These are phyloP conservation scores for Pangasianodon gigas DNA, from an alignment of 2,113 vertebrate species.

Conservation along the genomic window DNA sequence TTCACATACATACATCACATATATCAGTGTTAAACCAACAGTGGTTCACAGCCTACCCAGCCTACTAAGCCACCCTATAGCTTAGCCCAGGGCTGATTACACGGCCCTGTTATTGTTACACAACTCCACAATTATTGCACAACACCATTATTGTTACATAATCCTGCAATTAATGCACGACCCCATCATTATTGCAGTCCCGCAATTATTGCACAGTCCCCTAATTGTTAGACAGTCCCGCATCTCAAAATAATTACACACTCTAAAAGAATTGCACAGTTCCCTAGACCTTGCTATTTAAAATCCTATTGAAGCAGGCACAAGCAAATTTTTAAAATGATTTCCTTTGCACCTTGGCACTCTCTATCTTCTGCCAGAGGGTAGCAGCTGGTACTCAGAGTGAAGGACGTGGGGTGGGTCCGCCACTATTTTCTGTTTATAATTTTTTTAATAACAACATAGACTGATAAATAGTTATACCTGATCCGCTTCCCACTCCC, in stretches of 20 bases:
- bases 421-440: too few species aligned
- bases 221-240: background rate
- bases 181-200: too few species aligned
- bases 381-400: too few species aligned
- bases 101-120: background rate
- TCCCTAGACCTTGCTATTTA: too few species aligned
- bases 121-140: background rate
- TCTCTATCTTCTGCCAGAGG: too few species aligned
- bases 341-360: too few species aligned
- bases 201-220: background rate
- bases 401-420: too few species aligned
- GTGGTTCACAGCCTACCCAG: background rate
- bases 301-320: too few species aligned
- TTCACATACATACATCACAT: background rate
- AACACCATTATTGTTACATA: background rate
- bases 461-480: slow-evolving; percentile 55
- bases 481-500: slow-evolving; percentile 83
- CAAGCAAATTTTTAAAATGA: too few species aligned
- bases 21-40: background rate
- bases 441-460: background rate
- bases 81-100: background rate
- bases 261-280: too few species aligned
- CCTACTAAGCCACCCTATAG: background rate
- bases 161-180: background rate
- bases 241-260: too few species aligned